A percentile compares a stretch with the other conserved stretches of the same genome.
Conservation (phyloP, 2,113 vertebrate genomes). For the Malaclemys terrapin region DNA sequence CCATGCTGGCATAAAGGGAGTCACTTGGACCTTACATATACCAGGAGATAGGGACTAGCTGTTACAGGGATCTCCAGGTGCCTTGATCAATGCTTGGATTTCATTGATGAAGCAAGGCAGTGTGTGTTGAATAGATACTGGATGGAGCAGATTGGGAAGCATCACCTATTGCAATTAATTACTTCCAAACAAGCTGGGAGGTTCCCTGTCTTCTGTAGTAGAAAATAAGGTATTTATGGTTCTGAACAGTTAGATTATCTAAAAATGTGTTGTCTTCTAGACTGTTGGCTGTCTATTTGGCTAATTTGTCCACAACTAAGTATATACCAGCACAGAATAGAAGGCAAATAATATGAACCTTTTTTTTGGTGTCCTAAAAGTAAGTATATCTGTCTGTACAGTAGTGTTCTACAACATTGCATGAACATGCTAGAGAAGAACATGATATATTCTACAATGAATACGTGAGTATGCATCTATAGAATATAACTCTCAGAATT, state of each 20-base stretch:
- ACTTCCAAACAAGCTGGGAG: too few relatives aligned
- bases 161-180: too few relatives aligned
- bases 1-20: neutral
- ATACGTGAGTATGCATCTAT: neutral
- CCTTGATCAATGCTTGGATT: neutral
- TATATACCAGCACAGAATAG: neutral
- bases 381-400: neutral
- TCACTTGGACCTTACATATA: neutral
- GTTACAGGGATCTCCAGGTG: neutral
- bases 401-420: neutral
- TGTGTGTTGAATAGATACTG: neutral
- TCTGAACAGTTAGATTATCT: neutral
- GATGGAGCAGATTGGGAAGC: neutral
- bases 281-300: neutral
- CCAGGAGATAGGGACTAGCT: neutral
- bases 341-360: neutral
- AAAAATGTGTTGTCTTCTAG: neutral
- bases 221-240: neutral
- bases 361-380: neutral
- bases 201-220: neutral
- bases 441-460: neutral
- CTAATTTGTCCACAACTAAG: neutral
- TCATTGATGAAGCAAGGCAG: neutral
- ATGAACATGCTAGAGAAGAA: neutral
- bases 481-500: neutral